phyloP scores from a whole-genome alignment of 2,797 vertebrate genomes.

The Danio albolineatus region DNA sequence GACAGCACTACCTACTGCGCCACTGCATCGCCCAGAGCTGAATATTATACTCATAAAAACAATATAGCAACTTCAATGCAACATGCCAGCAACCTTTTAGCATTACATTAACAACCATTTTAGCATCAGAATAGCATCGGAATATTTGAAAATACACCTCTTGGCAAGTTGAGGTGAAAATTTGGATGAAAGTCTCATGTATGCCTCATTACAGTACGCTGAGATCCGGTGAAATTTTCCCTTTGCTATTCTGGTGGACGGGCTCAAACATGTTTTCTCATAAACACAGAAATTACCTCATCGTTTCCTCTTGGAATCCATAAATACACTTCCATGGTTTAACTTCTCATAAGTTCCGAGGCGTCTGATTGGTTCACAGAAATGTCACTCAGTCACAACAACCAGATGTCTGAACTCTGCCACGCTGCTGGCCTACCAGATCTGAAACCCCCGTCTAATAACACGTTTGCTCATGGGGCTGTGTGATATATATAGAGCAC shows the following conservation, averaged over 20 bases:
- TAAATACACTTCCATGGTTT: constrained; percentile 20
- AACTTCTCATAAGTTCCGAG: constrained; percentile 6
- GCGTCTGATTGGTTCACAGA: constrained; percentile 3
- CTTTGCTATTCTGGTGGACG: neutral
- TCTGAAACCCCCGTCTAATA: constrained; percentile 51
- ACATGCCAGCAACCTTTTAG: neutral
- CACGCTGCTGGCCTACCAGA: constrained; percentile 35
- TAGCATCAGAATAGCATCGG: neutral
- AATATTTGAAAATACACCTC: neutral
- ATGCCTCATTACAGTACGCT: neutral
- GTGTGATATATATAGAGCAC: constrained; percentile 55
- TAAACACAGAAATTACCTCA: constrained; percentile 25
- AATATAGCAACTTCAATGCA: neutral
- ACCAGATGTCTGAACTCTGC: constrained; percentile 37
- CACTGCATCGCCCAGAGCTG: too few species aligned
- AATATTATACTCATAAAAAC: neutral
- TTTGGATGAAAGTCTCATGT: neutral
- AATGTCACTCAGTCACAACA: constrained; percentile 34
- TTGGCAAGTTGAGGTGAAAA: neutral
- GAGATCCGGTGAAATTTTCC: neutral
- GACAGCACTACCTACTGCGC: too few species aligned
- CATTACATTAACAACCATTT: too few species aligned
- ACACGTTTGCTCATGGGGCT: constrained; percentile 52
- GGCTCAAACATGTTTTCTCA: constrained; percentile 14
- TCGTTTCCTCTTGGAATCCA: constrained; percentile 16